Conservation (phyloP, 2,113 vertebrate genomes). For the Lipotes vexillifer region DNA sequence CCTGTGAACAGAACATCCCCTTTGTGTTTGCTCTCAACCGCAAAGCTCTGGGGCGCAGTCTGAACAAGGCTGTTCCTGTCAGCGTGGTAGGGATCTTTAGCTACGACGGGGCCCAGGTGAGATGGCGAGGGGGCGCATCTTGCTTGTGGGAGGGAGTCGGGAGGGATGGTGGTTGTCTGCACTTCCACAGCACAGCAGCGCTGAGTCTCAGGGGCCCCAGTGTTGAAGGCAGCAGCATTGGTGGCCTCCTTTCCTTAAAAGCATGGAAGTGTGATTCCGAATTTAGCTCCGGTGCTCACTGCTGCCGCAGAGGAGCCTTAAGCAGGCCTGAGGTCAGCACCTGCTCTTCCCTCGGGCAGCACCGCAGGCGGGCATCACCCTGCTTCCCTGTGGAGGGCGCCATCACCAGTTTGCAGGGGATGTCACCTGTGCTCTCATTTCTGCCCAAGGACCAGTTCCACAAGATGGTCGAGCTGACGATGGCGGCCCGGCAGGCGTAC, state of each 20-base stretch:
- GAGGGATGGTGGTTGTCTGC: neutral
- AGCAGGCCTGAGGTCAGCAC: neutral
- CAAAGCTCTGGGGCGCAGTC: constrained; percentile 93
- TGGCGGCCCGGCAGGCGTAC: constrained; percentile 90
- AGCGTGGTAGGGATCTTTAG: constrained; percentile 99
- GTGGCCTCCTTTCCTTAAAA: neutral
- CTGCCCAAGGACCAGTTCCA: constrained; percentile 89
- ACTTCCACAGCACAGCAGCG: neutral
- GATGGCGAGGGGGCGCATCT: neutral
- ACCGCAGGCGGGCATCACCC: accelerated
- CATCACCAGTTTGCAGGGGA: neutral
- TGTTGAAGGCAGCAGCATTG: too few species aligned
- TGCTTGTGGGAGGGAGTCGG: neutral
- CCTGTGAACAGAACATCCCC: constrained; percentile 92
- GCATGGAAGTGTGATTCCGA: neutral
- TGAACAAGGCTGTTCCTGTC: constrained; percentile 97
- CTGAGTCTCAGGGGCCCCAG: neutral
- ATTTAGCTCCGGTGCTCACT: neutral
- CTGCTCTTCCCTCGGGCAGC: neutral
- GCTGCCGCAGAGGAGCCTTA: neutral
- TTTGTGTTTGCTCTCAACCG: constrained; percentile 96
- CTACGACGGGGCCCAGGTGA: constrained; percentile 97
- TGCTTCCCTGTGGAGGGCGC: neutral
- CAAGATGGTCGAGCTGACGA: constrained; percentile 93
- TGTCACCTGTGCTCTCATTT: neutral